A percentile compares a stretch with the other conserved stretches of the same genome.
phyloP scores from a whole-genome alignment of 2,113 vertebrate genomes.

The Pygoscelis adeliae region DNA sequence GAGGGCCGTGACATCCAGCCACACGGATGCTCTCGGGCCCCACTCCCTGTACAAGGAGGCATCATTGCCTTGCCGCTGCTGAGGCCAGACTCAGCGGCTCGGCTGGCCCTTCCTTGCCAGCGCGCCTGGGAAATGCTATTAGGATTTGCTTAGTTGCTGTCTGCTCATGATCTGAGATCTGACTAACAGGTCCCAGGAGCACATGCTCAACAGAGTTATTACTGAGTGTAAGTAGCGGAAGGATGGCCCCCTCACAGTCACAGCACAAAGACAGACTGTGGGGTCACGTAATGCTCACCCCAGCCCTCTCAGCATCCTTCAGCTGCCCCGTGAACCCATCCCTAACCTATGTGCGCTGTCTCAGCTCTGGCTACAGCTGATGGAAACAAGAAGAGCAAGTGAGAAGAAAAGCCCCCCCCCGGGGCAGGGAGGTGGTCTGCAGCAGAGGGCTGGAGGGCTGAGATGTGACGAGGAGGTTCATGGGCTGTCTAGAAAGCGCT shows the following conservation, averaged over 20 bases:
- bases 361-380: neutral
- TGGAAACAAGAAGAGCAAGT: neutral
- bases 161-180: neutral
- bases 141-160: neutral
- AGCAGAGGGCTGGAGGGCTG: neutral
- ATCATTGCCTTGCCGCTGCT: neutral
- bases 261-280: fast-evolving
- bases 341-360: neutral
- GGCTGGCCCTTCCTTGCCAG: neutral
- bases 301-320: neutral
- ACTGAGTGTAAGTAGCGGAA: neutral
- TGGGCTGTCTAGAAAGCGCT: neutral
- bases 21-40: neutral
- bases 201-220: neutral
- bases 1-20: neutral
- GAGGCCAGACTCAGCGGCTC: fast-evolving
- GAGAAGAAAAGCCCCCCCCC: neutral
- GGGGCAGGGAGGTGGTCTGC: neutral
- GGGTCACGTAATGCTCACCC: neutral
- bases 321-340: neutral
- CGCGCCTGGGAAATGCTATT: fast-evolving
- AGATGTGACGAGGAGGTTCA: neutral
- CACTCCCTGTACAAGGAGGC: neutral
- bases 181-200: neutral
- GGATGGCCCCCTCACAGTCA: fast-evolving